These are phyloP conservation scores for Blastobasis lacticolella DNA, from an alignment of 2,888 invertebrate species.

Conservation along the genomic window DNA sequence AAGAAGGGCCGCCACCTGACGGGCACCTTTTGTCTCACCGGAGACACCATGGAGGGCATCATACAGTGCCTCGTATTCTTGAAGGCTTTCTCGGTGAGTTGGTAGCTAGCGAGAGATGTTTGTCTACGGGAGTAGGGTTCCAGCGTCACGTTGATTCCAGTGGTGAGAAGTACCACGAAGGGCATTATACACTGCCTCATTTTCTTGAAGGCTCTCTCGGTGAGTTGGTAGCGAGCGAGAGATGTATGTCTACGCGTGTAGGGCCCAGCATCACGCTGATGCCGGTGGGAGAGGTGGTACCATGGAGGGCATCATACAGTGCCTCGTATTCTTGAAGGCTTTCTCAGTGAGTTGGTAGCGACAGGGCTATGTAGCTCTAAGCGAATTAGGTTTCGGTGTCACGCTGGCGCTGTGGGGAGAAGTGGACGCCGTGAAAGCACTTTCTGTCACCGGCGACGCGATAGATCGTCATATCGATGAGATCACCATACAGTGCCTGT, in stretches of 20 bases:
- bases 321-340: slow-evolving; percentile 92
- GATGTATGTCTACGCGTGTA: no score
- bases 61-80: slow-evolving; percentile 94
- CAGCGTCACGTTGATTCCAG: no score
- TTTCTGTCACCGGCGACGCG: no score
- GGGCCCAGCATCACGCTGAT: no score
- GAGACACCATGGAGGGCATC: slow-evolving; percentile 95
- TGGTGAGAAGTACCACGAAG: slow-evolving; percentile 86
- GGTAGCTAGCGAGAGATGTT: no score
- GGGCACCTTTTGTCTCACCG: slow-evolving; percentile 91
- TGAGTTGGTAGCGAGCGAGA: slow-evolving; percentile 65
- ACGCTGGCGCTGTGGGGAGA: slow-evolving; percentile 28
- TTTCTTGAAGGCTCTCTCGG: slow-evolving; percentile 94
- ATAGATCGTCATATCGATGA: slow-evolving; percentile 29
- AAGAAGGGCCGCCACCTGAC: slow-evolving; percentile 88
- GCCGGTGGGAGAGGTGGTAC: slow-evolving; percentile 77
- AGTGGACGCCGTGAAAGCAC: slow-evolving; percentile 62
- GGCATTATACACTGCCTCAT: slow-evolving; percentile 94
- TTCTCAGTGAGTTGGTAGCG: slow-evolving; percentile 84
- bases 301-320: slow-evolving; percentile 95
- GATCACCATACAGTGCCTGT: slow-evolving; percentile 93
- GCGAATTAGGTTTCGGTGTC: no score
- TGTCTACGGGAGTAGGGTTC: no score
- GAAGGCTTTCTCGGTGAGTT: slow-evolving; percentile 93
- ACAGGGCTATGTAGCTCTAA: no score